A percentile compares a stretch with the other conserved stretches of the same genome.
Conservation (phyloP, 2,797 vertebrate species). For the Mallotus villosus region DNA sequence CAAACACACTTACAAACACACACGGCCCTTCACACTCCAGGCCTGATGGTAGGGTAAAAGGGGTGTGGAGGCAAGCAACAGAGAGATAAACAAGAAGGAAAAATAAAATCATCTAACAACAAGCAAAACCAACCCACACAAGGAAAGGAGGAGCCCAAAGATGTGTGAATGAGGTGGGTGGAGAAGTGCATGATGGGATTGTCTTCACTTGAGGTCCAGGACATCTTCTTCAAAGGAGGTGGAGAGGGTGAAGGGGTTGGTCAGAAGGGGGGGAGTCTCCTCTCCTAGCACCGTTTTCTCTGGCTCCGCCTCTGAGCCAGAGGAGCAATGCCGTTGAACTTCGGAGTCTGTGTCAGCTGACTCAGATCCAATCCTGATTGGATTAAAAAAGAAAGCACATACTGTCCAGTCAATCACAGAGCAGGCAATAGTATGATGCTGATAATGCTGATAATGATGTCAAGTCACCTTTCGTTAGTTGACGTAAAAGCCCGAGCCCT, state of each 20-base stretch:
- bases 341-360: conserved; percentile 80
- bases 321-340: conserved; percentile 71
- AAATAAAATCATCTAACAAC: conserved; percentile 19
- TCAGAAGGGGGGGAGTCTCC: conserved; percentile 74
- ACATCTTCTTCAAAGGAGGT: conserved; percentile 89
- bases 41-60: conserved; percentile 22
- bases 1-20: conserved; percentile 27
- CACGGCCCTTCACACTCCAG: conserved; percentile 42
- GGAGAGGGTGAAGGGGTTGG: conserved; percentile 76
- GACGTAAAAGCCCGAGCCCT: conserved; percentile 80
- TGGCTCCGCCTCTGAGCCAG: conserved; percentile 78
- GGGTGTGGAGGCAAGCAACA: conserved; percentile 23
- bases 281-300: conserved; percentile 71
- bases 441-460: neutral
- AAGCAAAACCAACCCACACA: conserved; percentile 36
- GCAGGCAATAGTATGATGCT: neutral
- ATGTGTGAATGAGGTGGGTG: conserved; percentile 34
- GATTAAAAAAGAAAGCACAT: conserved; percentile 23
- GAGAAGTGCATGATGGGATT: conserved; percentile 67
- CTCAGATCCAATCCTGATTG: conserved; percentile 79
- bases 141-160: conserved; percentile 29
- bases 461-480: conserved; percentile 85
- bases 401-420: neutral
- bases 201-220: conserved; percentile 93
- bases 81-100: conserved; percentile 23